phyloP scores from a whole-genome alignment of 2,888 invertebrate species.

The Temnothorax rugatulus region DNA sequence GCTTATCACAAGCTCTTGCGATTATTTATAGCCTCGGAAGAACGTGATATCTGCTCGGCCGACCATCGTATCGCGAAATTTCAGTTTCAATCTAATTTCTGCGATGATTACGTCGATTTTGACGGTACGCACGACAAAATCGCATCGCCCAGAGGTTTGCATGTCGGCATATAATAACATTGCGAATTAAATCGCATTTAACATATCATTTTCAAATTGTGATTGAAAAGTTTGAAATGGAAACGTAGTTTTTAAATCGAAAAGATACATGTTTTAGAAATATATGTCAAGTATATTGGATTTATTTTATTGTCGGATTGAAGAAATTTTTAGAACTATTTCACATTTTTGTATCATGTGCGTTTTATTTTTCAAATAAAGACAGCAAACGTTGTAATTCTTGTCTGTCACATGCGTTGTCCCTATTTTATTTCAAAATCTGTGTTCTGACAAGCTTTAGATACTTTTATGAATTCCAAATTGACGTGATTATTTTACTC shows the following conservation, averaged over 20 bases:
- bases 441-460: neutral
- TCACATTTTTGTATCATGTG: neutral
- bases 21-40: slow-evolving; percentile 25
- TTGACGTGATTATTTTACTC: slow-evolving; percentile 34
- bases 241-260: neutral
- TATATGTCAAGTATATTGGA: neutral
- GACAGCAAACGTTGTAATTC: neutral
- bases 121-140: neutral
- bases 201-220: slow-evolving; percentile 14
- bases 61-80: slow-evolving; percentile 15
- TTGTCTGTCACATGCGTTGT: neutral
- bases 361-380: neutral
- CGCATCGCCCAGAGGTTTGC: slow-evolving; percentile 16
- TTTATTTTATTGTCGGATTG: neutral
- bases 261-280: neutral
- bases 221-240: neutral
- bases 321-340: neutral
- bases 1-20: neutral
- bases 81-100: slow-evolving; percentile 26
- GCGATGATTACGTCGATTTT: slow-evolving; percentile 4
- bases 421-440: neutral
- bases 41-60: slow-evolving; percentile 3
- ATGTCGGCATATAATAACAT: slow-evolving; percentile 17
- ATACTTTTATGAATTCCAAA: neutral
- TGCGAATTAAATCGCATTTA: slow-evolving; percentile 15